Evolutionary conservation across 2,113 vertebrate genomes (phyloP).

Genomic region (Ivindomyrus marchei): DNA sequence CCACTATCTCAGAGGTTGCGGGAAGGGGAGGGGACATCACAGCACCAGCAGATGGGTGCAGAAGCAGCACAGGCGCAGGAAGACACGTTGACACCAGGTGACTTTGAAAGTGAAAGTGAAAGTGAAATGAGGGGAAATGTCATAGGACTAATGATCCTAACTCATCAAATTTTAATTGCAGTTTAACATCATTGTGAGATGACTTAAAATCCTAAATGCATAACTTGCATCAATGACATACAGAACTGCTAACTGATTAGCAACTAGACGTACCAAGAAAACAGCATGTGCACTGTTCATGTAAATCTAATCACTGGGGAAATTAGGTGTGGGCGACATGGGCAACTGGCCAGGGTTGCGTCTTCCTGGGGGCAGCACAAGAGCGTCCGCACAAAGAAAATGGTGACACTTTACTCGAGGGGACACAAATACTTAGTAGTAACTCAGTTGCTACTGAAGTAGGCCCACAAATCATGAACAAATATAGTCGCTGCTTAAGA

Average conservation of each 20-base stretch:
- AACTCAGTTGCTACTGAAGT: not conserved
- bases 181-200: not conserved
- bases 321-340: not conserved
- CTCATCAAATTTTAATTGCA: not conserved
- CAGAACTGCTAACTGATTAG: not conserved
- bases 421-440: not conserved
- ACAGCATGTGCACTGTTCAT: not conserved
- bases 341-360: not conserved
- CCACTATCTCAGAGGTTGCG: constrained; percentile 39
- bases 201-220: not conserved
- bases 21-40: constrained; percentile 39
- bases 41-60: constrained; percentile 30
- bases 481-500: not conserved
- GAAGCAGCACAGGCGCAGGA: constrained; percentile 40
- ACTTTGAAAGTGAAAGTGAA: not conserved
- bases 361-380: not conserved
- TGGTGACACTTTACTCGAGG: not conserved
- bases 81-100: constrained; percentile 43
- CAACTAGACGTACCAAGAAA: not conserved
- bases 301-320: not conserved
- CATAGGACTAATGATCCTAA: not conserved
- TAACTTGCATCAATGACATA: not conserved
- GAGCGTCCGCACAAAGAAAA: not conserved
- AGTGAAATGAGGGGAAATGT: not conserved
- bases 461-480: not conserved